phyloP scores from a whole-genome alignment of 2,888 invertebrate species.

The Frankliniella fusca region DNA sequence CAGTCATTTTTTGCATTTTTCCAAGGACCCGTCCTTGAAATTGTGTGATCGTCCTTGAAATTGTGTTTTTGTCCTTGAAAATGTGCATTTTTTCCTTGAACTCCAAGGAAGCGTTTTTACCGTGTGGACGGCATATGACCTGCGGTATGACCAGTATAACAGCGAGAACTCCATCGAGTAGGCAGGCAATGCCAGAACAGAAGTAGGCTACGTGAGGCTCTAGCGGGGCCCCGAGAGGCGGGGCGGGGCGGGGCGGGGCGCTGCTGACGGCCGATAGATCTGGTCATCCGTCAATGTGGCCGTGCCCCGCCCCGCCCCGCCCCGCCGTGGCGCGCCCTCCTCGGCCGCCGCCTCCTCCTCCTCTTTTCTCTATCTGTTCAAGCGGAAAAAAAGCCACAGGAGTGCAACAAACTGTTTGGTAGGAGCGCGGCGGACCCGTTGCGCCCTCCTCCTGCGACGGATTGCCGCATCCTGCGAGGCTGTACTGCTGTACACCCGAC shows the following conservation, averaged over 20 bases:
- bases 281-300: not conserved
- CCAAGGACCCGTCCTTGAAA: too few species aligned
- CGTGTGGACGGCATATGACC: too few species aligned
- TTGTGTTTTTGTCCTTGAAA: too few species aligned
- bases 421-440: not conserved
- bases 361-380: not conserved
- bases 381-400: not conserved
- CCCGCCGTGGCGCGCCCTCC: not conserved
- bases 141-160: too few species aligned
- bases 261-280: not conserved
- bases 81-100: too few species aligned
- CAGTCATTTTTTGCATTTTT: too few species aligned
- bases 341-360: not conserved
- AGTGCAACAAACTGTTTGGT: constrained; percentile 8
- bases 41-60: too few species aligned
- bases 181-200: too few species aligned
- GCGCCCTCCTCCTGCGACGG: not conserved
- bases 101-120: too few species aligned
- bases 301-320: not conserved
- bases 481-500: not conserved
- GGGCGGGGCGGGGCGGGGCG: not conserved
- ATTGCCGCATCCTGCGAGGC: not conserved
- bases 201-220: too few species aligned
- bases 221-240: not conserved
- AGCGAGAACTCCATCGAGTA: too few species aligned